These are phyloP conservation scores for Drosophila ustulata DNA, from an alignment of 2,888 invertebrate genomes.

Conservation along the genomic window DNA sequence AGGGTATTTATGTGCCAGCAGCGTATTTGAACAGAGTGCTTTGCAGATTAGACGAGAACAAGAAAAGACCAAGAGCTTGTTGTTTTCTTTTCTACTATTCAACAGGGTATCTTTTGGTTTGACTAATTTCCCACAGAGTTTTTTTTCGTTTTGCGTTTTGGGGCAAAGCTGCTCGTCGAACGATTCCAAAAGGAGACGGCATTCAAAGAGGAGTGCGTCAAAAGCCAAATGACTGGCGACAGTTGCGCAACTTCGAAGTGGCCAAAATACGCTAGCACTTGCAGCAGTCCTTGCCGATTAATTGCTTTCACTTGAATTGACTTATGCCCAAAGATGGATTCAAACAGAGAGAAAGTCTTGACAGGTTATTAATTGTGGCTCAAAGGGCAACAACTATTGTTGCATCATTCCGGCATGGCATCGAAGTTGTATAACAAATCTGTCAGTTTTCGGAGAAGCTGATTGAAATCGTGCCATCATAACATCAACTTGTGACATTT, in stretches of 20 bases:
- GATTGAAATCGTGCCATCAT: slow-evolving; percentile 13
- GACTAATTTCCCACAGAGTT: not conserved
- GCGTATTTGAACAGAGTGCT: not conserved
- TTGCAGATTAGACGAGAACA: not conserved
- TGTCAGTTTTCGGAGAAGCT: slow-evolving; percentile 14
- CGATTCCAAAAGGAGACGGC: slow-evolving; percentile 16
- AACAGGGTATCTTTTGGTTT: not conserved
- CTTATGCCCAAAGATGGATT: not conserved
- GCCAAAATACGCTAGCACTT: not conserved
- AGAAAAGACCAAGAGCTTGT: too few species aligned
- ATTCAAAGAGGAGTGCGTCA: slow-evolving; percentile 21
- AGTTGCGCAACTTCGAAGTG: slow-evolving; percentile 7
- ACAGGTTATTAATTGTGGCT: slow-evolving; percentile 14
- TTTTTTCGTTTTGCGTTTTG: not conserved
- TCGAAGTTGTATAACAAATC: slow-evolving; percentile 1
- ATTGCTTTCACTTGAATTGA: slow-evolving; percentile 10
- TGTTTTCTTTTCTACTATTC: not conserved
- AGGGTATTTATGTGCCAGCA: not conserved
- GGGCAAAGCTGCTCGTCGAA: slow-evolving; percentile 6
- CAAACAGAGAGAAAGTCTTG: not conserved
- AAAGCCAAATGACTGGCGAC: slow-evolving; percentile 11
- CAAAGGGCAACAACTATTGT: not conserved
- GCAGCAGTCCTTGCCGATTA: slow-evolving; percentile 2
- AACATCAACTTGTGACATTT: not conserved
- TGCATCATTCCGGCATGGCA: not conserved